Conservation (phyloP, 2,888 invertebrate genomes). For the Torymus auratus region DNA sequence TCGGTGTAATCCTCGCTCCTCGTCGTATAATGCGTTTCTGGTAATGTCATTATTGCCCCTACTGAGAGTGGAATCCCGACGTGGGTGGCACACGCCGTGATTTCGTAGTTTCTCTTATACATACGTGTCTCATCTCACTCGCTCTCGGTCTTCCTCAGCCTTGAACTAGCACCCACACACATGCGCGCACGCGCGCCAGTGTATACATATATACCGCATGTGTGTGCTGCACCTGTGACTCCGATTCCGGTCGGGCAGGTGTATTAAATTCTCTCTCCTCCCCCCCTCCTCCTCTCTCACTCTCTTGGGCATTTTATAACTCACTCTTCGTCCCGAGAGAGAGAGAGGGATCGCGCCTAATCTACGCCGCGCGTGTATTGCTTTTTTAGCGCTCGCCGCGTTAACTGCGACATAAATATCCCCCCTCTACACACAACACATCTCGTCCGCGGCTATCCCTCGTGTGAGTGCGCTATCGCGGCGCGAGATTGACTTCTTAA, state of each 20-base stretch:
- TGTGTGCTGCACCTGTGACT: slow-evolving; percentile 55
- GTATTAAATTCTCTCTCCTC: slow-evolving; percentile 53
- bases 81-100: slow-evolving; percentile 47
- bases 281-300: neutral
- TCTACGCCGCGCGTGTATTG: slow-evolving; percentile 19
- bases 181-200: neutral
- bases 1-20: neutral
- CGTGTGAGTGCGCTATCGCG: slow-evolving; percentile 18
- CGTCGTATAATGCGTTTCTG: slow-evolving; percentile 36
- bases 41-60: slow-evolving; percentile 49
- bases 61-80: slow-evolving; percentile 13
- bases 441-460: slow-evolving; percentile 31
- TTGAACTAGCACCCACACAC: slow-evolving; percentile 53
- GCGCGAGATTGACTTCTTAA: slow-evolving; percentile 52
- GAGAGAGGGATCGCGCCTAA: slow-evolving; percentile 14
- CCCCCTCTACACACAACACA: neutral
- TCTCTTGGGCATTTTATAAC: slow-evolving; percentile 37
- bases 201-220: too few relatives aligned
- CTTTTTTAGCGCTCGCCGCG: slow-evolving; percentile 45
- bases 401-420: slow-evolving; percentile 49
- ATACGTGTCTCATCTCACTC: too few relatives aligned
- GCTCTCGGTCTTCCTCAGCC: neutral
- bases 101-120: slow-evolving; percentile 50
- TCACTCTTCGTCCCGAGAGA: slow-evolving; percentile 27
- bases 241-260: slow-evolving; percentile 56